Conservation (phyloP, 2,888 invertebrate species). For the Poecilus cupreus region DNA sequence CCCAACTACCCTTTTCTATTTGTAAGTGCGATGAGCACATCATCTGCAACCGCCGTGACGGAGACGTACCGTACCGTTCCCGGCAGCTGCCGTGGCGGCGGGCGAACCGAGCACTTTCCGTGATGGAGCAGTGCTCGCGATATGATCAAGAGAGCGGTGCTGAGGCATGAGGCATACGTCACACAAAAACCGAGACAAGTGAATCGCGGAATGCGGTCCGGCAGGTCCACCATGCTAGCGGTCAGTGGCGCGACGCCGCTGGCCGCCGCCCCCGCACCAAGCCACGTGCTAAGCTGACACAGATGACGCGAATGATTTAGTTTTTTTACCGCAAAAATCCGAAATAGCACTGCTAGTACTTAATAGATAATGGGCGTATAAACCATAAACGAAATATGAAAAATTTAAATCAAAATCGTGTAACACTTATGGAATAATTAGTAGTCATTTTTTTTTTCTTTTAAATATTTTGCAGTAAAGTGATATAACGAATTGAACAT, state of each 20-base stretch:
- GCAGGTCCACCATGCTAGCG: slow-evolving; percentile 61
- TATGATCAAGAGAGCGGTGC: slow-evolving; percentile 43
- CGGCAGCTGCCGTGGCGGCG: background rate
- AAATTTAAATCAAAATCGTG: too few species aligned
- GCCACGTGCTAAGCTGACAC: slow-evolving; percentile 24
- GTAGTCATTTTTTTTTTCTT: too few species aligned
- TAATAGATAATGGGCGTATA: too few species aligned
- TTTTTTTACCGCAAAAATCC: too few species aligned
- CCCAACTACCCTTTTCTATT: too few species aligned
- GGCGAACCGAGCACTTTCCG: background rate
- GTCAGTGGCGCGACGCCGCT: slow-evolving; percentile 63
- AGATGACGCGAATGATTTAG: too few species aligned
- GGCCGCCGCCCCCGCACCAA: slow-evolving; percentile 62
- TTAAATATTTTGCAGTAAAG: too few species aligned
- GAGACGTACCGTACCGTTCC: background rate
- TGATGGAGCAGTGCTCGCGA: slow-evolving; percentile 1
- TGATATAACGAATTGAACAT: too few species aligned
- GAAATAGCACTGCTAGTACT: too few species aligned
- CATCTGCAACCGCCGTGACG: background rate
- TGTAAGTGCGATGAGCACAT: too few species aligned
- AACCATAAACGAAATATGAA: too few species aligned
- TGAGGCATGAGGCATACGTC: slow-evolving; percentile 64
- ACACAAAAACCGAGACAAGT: slow-evolving; percentile 66
- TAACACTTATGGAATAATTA: too few species aligned
- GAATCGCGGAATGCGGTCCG: slow-evolving; percentile 69